Percentiles rank a stretch among this genome's conserved stretches.
Evolutionary conservation across 1,140 invertebrate genomes (phyloP).

Genomic region (Brachionus angularis): DNA sequence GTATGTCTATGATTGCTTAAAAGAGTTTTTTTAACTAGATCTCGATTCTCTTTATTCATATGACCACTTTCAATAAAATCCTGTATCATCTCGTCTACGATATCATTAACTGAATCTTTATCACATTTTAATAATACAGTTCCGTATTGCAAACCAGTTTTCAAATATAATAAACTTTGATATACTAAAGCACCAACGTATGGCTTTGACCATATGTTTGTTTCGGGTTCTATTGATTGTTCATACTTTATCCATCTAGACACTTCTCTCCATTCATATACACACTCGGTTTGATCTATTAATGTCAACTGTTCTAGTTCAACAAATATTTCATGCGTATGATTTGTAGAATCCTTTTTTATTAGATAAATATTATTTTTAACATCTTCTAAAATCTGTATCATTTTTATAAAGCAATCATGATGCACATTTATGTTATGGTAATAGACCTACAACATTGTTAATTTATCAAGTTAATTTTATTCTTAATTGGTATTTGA

Average conservation of each 20-base stretch:
- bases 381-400: too few relatives aligned
- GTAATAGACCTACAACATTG: too few relatives aligned
- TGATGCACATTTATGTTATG: too few relatives aligned
- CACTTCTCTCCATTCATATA: constrained; percentile 35
- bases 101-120: constrained; percentile 2
- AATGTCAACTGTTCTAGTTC: constrained; percentile 20
- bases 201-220: constrained; percentile 34
- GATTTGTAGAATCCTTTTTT: not conserved
- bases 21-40: not conserved
- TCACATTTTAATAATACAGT: constrained; percentile 33
- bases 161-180: constrained; percentile 34
- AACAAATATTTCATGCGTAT: constrained; percentile 22
- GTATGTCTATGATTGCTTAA: constrained; percentile 34
- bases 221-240: constrained; percentile 26
- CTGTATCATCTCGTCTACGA: constrained; percentile 24
- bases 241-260: constrained; percentile 43
- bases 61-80: constrained; percentile 34
- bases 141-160: constrained; percentile 39
- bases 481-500: too few relatives aligned
- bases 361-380: too few relatives aligned
- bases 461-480: too few relatives aligned
- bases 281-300: constrained; percentile 5
- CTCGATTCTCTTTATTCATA: constrained; percentile 36
- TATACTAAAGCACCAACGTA: constrained; percentile 9
- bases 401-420: too few relatives aligned